Evolutionary conservation across 2,888 invertebrate species (phyloP).

Genomic region (Plebejus anna): DNA sequence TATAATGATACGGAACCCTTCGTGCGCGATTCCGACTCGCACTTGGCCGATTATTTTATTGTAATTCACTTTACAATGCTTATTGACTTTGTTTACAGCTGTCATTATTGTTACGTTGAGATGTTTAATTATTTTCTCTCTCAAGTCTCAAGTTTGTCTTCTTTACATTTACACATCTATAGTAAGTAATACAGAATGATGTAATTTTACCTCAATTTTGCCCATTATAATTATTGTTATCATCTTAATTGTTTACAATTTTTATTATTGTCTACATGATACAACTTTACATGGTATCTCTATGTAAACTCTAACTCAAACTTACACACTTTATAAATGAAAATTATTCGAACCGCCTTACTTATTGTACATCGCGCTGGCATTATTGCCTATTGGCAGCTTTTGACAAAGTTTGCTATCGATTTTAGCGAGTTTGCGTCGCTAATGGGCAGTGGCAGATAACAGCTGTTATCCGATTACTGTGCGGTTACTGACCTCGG

Average conservation of each 20-base stretch:
- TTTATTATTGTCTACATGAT: not conserved
- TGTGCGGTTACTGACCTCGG: slow-evolving; percentile 20
- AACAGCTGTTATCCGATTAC: slow-evolving; percentile 22
- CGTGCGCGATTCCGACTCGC: no score
- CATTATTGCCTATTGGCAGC: not conserved
- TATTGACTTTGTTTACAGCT: not conserved
- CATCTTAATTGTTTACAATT: not conserved
- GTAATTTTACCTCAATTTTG: not conserved
- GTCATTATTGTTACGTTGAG: not conserved
- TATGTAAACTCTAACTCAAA: no score
- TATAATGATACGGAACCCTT: no score
- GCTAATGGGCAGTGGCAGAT: slow-evolving; percentile 9
- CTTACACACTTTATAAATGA: not conserved
- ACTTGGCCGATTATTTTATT: no score
- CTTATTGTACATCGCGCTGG: not conserved
- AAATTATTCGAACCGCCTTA: not conserved
- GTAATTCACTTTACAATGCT: not conserved
- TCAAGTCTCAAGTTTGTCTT: not conserved
- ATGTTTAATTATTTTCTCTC: not conserved
- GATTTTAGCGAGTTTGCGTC: not conserved
- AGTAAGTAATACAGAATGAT: not conserved
- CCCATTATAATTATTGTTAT: not conserved
- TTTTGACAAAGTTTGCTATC: not conserved
- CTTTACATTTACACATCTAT: not conserved
- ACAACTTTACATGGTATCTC: not conserved